These are phyloP conservation scores for Phrixothrix hirtus DNA, from an alignment of 2,888 invertebrate genomes.

Conservation along the genomic window DNA sequence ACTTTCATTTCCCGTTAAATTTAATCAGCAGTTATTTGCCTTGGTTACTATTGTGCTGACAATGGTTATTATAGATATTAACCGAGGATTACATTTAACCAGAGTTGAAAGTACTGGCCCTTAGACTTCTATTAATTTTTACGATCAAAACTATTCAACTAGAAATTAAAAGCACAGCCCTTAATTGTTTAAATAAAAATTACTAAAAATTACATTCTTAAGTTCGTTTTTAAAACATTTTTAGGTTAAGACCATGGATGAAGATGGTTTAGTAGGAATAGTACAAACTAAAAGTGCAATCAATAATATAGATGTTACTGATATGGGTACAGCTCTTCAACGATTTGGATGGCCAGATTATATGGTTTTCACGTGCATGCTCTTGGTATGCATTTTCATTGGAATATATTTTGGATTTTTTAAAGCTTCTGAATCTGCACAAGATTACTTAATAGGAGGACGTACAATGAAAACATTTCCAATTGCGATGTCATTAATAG, in stretches of 20 bases:
- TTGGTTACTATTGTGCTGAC: no score
- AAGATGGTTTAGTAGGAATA: slow-evolving; percentile 36
- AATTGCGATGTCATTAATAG: slow-evolving; percentile 27
- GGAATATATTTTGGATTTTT: slow-evolving; percentile 20
- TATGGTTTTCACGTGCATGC: slow-evolving; percentile 17
- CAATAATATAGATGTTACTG: slow-evolving; percentile 11
- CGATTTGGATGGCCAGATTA: slow-evolving; percentile 25
- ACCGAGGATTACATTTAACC: no score
- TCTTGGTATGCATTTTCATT: slow-evolving; percentile 17
- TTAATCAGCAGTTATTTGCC: no score
- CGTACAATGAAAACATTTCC: slow-evolving; percentile 21
- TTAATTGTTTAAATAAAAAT: no score
- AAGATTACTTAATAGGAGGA: slow-evolving; percentile 24
- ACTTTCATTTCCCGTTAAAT: no score
- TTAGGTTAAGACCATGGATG: slow-evolving; percentile 31
- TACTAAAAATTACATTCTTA: no score
- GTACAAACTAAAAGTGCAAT: slow-evolving; percentile 42
- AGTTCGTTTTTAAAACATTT: slow-evolving; percentile 2
- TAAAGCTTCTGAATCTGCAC: slow-evolving; percentile 12
- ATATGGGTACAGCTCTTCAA: slow-evolving; percentile 21
- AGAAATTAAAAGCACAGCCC: no score
- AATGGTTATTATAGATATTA: no score
- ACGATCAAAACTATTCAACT: no score
- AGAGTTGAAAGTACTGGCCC: no score
- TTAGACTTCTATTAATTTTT: no score